Evolutionary conservation across 2,797 vertebrate species (phyloP).

Genomic region (Hafferia zeledoni): DNA sequence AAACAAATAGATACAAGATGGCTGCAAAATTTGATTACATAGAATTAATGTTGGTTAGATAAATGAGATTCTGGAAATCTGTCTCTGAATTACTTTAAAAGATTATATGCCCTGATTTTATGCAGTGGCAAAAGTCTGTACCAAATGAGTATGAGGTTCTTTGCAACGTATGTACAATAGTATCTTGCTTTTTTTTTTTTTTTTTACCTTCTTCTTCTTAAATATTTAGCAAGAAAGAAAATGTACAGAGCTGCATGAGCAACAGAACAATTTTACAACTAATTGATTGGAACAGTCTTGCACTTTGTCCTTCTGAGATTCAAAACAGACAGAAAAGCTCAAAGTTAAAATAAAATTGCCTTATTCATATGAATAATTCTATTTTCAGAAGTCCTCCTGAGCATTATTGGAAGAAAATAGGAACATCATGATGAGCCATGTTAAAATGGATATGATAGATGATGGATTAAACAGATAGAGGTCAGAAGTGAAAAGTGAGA

Average conservation of each 20-base stretch:
- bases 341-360: neutral
- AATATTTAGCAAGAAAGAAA: neutral
- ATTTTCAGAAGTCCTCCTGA: neutral
- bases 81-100: neutral
- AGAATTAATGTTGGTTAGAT: neutral
- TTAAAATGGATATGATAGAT: neutral
- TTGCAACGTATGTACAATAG: neutral
- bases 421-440: neutral
- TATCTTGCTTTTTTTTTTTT: neutral
- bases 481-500: neutral
- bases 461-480: neutral
- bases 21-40: neutral
- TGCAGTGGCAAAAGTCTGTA: neutral
- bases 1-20: neutral
- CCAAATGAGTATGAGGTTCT: neutral
- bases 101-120: neutral
- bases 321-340: neutral
- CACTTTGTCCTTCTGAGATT: neutral
- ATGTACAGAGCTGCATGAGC: neutral
- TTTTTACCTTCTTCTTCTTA: too few species aligned
- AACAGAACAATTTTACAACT: neutral
- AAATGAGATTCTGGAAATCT: neutral
- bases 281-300: neutral
- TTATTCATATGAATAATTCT: neutral
- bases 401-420: neutral